A percentile compares a stretch with the other conserved stretches of the same genome.
These are phyloP conservation scores for Ischnus inquisitorius DNA, from an alignment of 2,888 invertebrate species.

Conservation along the genomic window DNA sequence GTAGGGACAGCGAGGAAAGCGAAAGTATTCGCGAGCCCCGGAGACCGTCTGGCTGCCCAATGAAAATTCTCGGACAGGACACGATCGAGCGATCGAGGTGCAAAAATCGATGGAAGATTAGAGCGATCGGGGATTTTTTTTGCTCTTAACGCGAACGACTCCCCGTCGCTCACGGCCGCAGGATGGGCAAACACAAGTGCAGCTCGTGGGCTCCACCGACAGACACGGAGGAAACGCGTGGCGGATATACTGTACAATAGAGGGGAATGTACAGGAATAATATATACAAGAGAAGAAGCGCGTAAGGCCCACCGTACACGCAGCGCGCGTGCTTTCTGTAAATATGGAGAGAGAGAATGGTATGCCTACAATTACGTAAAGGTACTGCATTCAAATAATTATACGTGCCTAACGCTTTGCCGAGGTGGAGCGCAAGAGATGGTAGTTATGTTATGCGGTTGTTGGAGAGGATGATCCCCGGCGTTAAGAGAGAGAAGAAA, in stretches of 20 bases:
- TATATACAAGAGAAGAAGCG: conserved; percentile 15
- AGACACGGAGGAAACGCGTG: neutral
- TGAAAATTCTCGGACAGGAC: neutral
- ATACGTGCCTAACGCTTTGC: conserved; percentile 48
- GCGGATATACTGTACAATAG: conserved; percentile 32
- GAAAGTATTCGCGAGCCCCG: conserved; percentile 70
- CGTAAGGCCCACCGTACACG: conserved; percentile 7
- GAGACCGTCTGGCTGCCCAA: conserved; percentile 38
- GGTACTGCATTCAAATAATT: conserved; percentile 60
- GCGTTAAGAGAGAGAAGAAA: neutral
- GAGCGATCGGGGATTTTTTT: neutral
- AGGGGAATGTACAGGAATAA: neutral
- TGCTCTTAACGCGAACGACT: neutral
- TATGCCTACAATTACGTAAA: conserved; percentile 52
- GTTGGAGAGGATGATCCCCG: conserved; percentile 18
- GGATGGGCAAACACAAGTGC: neutral
- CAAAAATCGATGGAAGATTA: neutral
- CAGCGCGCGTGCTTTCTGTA: conserved; percentile 52
- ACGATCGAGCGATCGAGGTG: neutral
- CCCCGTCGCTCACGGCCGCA: neutral
- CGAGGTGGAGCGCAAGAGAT: conserved; percentile 27
- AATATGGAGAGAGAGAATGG: conserved; percentile 48
- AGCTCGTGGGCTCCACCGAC: neutral
- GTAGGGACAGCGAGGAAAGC: conserved; percentile 74
- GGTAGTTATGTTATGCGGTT: conserved; percentile 9